Evolutionary conservation across 1,140 invertebrate genomes (phyloP).

Genomic region (Aethina tumida): DNA sequence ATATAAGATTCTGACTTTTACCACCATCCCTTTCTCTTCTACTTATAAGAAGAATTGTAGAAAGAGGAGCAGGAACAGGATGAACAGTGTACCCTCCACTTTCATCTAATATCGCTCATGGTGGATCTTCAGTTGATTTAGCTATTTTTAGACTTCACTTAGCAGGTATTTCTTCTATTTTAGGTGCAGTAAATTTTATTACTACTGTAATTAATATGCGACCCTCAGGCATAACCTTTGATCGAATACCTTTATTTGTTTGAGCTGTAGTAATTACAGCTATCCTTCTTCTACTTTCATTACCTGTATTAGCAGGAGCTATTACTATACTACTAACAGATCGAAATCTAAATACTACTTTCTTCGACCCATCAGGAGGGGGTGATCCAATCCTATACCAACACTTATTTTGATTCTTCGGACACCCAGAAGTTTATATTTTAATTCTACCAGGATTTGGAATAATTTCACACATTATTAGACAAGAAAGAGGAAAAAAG

Average conservation of each 20-base stretch:
- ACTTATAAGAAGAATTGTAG: conserved; percentile 44
- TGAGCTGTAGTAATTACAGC: conserved; percentile 61
- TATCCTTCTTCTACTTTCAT: conserved; percentile 47
- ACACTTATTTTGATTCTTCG: conserved; percentile 73
- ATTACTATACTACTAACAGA: conserved; percentile 61
- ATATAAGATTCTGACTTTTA: conserved; percentile 66
- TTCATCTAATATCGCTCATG: conserved; percentile 44
- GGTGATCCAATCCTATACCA: conserved; percentile 63
- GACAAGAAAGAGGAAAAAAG: conserved; percentile 46
- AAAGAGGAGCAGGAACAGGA: conserved; percentile 51
- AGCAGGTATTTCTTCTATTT: conserved; percentile 55
- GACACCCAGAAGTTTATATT: conserved; percentile 70
- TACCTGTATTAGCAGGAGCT: conserved; percentile 60
- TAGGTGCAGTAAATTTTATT: conserved; percentile 58
- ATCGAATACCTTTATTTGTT: conserved; percentile 47
- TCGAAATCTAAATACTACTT: conserved; percentile 57
- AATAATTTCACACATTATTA: conserved; percentile 55
- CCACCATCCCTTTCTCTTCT: conserved; percentile 50
- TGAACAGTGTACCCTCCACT: conserved; percentile 62
- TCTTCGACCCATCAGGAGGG: conserved; percentile 54
- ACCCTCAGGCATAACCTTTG: conserved; percentile 37
- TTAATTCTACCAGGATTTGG: conserved; percentile 54
- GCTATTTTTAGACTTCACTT: conserved; percentile 58
- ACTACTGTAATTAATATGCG: conserved; percentile 49
- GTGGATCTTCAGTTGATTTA: conserved; percentile 52